Evolutionary conservation across 2,797 vertebrate species (phyloP), one percentile per base, ranked within the genome.

Genomic region (Melanotaenia trifasciata): DNA sequence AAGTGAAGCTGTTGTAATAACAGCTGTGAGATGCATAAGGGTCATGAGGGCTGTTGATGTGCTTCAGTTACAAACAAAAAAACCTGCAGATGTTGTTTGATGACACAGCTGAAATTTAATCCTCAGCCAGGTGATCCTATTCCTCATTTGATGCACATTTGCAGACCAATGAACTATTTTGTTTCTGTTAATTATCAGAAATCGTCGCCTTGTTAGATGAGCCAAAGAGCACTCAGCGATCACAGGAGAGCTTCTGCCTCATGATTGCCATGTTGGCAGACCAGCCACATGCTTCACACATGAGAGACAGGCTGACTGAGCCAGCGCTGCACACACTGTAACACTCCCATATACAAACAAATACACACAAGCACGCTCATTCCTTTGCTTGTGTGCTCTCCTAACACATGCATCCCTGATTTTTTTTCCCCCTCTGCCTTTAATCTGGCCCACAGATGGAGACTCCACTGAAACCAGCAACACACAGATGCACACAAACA

Each of bases 371-470:
- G 61, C 64, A 20, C 33, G n/a, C 76, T 83, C 84, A 70, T 73
- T 83, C 69, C 59, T 63, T 60, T 33, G 28, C 57, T 79, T 57
- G 74, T 35, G 51, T 40, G 58, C 67, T 35, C 69, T 72, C 57
- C 61, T 45, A 63, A 70, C 73, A 76, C 82, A 81, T 83, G 79
- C 74, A 83, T 87, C 84, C 77, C 40, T 83, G 38, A 64, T 13
- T 66, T 70, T 68, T 73, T 60, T 58, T n/a, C 28, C n/a, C 18
- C 8, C 67, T 76, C 67, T 30, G 68, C 72, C 76, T 89, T 85
- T 89, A 90, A 91, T 93, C 90, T 92, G 89, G 84, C 83, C 70
- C 69, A 70, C 90, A 93, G 91, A 93, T 92, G 90, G 83, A 88
- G 82, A 79, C 65, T 82, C 64, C 83, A 70, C 61, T 79, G 72